phyloP scores from a whole-genome alignment of 2,888 invertebrate genomes.

The Leptinotarsa haldemani region DNA sequence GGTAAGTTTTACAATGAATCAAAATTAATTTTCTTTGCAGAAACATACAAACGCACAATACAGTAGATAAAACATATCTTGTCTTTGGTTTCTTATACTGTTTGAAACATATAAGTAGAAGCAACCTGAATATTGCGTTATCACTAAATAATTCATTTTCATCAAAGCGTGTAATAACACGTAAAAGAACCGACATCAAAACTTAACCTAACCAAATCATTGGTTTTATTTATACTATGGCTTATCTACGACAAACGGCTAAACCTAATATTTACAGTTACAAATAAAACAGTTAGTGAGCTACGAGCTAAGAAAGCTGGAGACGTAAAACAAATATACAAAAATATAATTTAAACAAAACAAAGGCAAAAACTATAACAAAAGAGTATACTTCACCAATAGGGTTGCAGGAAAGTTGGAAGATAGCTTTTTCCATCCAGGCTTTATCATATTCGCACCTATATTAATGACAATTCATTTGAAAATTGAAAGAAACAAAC shows the following conservation, averaged over 20 bases:
- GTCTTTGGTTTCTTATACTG: slow-evolving; percentile 11
- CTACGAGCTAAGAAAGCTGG: background rate
- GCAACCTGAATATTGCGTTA: background rate
- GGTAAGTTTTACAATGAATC: no score
- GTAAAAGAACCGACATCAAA: background rate
- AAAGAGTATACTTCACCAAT: slow-evolving; percentile 10
- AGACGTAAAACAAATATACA: slow-evolving; percentile 23
- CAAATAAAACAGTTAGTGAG: slow-evolving; percentile 2
- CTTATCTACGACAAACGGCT: background rate
- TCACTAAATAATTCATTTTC: background rate
- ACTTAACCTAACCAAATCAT: slow-evolving; percentile 15
- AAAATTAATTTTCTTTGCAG: background rate
- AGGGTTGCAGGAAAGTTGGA: background rate
- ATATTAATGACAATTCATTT: slow-evolving; percentile 4
- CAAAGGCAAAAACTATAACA: slow-evolving; percentile 14
- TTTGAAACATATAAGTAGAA: background rate
- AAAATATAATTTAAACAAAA: slow-evolving; percentile 24
- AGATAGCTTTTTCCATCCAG: slow-evolving; percentile 13
- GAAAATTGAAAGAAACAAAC: background rate
- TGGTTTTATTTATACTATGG: slow-evolving; percentile 1
- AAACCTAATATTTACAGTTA: background rate
- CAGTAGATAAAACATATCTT: slow-evolving; percentile 6
- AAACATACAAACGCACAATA: background rate
- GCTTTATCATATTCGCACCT: slow-evolving; percentile 7
- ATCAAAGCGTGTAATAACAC: background rate